A percentile compares a stretch with the other conserved stretches of the same genome.
phyloP scores from a whole-genome alignment of 53 echinoderm and acorn worm genomes.

The Antedon mediterranea region DNA sequence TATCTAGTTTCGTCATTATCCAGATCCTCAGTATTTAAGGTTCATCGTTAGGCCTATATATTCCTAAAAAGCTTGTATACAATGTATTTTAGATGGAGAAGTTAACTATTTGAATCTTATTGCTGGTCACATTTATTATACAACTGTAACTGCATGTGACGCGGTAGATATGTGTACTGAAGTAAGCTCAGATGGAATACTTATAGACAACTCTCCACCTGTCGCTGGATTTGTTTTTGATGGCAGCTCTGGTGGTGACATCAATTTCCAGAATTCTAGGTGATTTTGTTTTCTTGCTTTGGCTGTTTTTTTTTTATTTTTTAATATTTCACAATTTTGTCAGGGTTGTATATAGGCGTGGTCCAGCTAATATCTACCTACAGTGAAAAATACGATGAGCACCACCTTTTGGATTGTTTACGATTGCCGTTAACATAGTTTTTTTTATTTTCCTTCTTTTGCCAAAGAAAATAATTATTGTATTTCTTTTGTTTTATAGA shows the following conservation, averaged over 20 bases:
- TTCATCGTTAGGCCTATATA: no score
- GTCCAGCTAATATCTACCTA: slow-evolving; percentile 10
- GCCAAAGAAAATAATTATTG: no score
- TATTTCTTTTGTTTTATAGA: neutral
- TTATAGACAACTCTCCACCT: slow-evolving; percentile 30
- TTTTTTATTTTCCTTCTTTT: no score
- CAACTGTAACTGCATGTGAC: neutral
- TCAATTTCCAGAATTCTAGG: slow-evolving; percentile 23
- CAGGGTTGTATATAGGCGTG: slow-evolving; percentile 18
- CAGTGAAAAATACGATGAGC: neutral
- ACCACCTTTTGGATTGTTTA: neutral
- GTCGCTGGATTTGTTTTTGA: slow-evolving; percentile 22
- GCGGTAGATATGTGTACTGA: slow-evolving; percentile 14
- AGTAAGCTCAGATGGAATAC: slow-evolving; percentile 36
- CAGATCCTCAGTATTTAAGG: no score
- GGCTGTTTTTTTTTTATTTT: no score
- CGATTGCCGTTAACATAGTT: slow-evolving; percentile 14
- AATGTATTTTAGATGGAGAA: neutral
- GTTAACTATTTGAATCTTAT: slow-evolving; percentile 16
- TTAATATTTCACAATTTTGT: slow-evolving; percentile 15
- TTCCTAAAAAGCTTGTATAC: no score
- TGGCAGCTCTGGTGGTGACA: slow-evolving; percentile 13
- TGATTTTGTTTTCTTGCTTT: no score
- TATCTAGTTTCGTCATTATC: no score
- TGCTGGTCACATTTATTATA: slow-evolving; percentile 29